Evolutionary conservation across 1,140 invertebrate species (phyloP).

Genomic region (Ericerus pela): DNA sequence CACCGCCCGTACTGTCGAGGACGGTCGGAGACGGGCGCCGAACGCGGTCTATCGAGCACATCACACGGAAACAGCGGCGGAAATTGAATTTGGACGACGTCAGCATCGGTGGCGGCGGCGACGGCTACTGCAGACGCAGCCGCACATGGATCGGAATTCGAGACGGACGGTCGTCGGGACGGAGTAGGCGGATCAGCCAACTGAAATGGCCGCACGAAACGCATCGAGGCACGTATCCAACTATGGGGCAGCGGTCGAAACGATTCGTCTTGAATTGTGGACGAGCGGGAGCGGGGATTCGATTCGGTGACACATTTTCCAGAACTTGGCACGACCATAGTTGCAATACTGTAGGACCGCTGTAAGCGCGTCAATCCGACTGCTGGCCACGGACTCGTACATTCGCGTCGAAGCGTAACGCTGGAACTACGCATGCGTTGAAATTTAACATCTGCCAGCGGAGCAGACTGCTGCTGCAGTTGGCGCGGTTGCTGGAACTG

Average conservation of each 20-base stretch:
- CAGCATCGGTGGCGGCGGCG: neutral
- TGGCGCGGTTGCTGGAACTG: too few species aligned
- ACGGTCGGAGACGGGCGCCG: neutral
- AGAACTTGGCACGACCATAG: neutral
- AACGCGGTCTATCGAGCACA: slow-evolving; percentile 1
- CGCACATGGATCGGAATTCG: too few species aligned
- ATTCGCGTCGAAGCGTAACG: neutral
- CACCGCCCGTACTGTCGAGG: neutral
- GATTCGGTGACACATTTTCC: neutral
- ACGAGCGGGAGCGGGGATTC: neutral
- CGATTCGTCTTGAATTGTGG: neutral
- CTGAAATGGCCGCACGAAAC: slow-evolving; percentile 4
- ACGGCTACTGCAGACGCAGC: too few species aligned
- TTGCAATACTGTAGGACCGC: slow-evolving; percentile 1
- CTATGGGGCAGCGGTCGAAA: neutral
- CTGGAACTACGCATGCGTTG: slow-evolving; percentile 1
- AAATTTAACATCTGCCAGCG: neutral
- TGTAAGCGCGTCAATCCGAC: slow-evolving; percentile 1
- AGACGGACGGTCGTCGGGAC: too few species aligned
- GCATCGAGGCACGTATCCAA: slow-evolving; percentile 6
- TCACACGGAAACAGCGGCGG: slow-evolving; percentile 3
- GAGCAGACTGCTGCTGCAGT: too few species aligned
- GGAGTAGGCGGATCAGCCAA: slow-evolving; percentile 1
- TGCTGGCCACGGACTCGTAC: neutral
- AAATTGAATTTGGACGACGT: neutral